phyloP scores from a whole-genome alignment of 2,888 invertebrate genomes.

The Malacosoma neustria region DNA sequence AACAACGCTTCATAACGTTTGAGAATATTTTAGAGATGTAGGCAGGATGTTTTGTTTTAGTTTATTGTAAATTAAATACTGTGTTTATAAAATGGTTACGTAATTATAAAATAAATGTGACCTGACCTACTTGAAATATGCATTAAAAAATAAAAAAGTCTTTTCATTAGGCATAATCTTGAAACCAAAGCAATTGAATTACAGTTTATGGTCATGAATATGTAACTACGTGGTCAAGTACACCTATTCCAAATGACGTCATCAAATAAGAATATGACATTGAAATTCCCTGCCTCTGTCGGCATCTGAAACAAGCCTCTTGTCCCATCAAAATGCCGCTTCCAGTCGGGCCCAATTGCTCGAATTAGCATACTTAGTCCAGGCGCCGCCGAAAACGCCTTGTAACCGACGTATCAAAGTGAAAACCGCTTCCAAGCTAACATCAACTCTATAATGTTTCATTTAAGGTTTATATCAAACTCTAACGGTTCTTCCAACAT shows the following conservation, averaged over 20 bases:
- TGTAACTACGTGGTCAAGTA: no score
- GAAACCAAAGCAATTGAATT: no score
- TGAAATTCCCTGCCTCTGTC: neutral
- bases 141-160: no score
- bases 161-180: no score
- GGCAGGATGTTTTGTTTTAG: no score
- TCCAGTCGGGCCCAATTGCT: slow-evolving; percentile 45
- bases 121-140: no score
- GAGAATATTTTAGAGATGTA: no score
- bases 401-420: slow-evolving; percentile 45
- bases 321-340: slow-evolving; percentile 37
- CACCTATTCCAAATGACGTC: neutral
- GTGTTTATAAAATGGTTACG: no score
- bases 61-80: no score
- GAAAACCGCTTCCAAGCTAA: slow-evolving; percentile 27
- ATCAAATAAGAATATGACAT: neutral
- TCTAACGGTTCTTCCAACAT: no score
- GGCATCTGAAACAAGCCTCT: neutral
- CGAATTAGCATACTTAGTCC: slow-evolving; percentile 58
- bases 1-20: no score
- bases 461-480: slow-evolving; percentile 19
- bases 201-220: neutral
- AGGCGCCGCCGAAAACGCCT: slow-evolving; percentile 55
- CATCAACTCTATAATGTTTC: slow-evolving; percentile 14
- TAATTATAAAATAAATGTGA: no score